phyloP scores from a whole-genome alignment of 2,113 vertebrate genomes.

The Oryzias curvinotus region DNA sequence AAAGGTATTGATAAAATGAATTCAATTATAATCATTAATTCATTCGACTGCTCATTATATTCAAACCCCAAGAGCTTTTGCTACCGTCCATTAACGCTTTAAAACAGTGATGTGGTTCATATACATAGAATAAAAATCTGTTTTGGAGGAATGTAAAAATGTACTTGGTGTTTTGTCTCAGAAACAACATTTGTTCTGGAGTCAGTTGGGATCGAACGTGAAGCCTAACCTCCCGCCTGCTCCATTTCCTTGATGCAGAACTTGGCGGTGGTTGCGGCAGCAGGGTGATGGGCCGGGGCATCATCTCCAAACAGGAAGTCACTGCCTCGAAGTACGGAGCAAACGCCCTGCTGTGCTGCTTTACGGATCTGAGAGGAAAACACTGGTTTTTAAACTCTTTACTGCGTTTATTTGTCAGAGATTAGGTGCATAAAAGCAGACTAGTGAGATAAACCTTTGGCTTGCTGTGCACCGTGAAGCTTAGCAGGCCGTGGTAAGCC shows the following conservation, averaged over 20 bases:
- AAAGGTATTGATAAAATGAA: no score
- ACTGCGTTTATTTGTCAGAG: neutral
- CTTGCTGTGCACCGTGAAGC: constrained; percentile 90
- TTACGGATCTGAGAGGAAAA: constrained; percentile 84
- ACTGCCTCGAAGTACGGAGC: constrained; percentile 86
- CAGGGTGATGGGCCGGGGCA: constrained; percentile 86
- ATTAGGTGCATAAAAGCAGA: neutral
- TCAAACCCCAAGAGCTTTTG: no score
- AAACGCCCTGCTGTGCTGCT: constrained; percentile 88
- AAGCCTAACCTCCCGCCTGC: constrained; percentile 85
- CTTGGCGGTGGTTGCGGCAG: constrained; percentile 87
- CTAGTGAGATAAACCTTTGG: constrained; percentile 82
- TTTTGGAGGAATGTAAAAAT: no score
- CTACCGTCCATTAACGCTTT: no score
- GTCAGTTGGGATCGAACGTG: no score
- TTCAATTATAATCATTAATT: no score
- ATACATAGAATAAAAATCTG: no score
- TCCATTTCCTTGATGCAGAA: constrained; percentile 97
- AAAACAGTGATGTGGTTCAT: no score
- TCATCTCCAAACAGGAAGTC: constrained; percentile 90
- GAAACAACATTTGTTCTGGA: no score
- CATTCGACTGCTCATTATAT: no score
- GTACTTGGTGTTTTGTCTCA: no score
- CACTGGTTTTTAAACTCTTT: neutral
- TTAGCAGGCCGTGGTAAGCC: constrained; percentile 90